Conservation (phyloP, 2,113 vertebrate genomes). For the Apteryx owenii region DNA sequence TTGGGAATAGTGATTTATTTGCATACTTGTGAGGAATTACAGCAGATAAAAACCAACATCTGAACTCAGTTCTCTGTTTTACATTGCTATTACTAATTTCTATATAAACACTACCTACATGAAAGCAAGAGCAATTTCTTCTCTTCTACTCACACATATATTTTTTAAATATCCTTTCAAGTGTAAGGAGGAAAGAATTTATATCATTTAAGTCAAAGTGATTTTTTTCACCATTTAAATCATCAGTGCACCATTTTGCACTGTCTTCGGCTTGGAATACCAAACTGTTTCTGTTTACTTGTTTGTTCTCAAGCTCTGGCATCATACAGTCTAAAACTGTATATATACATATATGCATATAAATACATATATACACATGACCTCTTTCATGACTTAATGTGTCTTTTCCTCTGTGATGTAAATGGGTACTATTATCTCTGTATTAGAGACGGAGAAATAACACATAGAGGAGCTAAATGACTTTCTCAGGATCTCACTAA, state of each 20-base stretch:
- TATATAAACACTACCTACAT: not conserved
- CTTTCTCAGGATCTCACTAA: not conserved
- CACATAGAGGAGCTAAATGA: too few species aligned
- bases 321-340: not conserved
- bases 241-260: not conserved
- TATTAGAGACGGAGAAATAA: not conserved
- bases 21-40: not conserved
- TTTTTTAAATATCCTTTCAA: not conserved
- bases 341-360: not conserved
- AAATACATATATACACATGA: not conserved
- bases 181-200: not conserved
- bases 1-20: not conserved
- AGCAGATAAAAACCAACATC: not conserved
- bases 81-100: not conserved
- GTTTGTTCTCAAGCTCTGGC: not conserved
- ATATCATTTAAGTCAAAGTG: not conserved
- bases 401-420: not conserved
- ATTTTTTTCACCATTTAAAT: not conserved
- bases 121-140: not conserved
- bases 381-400: not conserved
- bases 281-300: not conserved
- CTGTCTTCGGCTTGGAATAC: not conserved
- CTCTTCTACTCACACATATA: not conserved
- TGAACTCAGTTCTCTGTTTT: not conserved
- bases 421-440: too few species aligned